Base-by-base conservation (phyloP, 2,797 vertebrate genomes). In the Cryptoblepharus egeriae region DNA sequence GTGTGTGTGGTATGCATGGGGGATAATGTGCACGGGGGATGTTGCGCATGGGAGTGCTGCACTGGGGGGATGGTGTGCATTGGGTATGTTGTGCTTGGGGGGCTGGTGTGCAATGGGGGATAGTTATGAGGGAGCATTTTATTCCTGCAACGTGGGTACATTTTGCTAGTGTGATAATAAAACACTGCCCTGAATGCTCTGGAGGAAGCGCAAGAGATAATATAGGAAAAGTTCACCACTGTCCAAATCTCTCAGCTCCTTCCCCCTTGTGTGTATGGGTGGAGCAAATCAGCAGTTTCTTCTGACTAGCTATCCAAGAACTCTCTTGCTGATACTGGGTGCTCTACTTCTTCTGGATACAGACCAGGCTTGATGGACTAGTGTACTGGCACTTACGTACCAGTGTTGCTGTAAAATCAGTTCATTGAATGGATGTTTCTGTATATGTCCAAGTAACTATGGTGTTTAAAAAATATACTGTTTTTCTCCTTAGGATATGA, bases 401-500 rank as follows among this genome's bases (percentile, higher is more conserved):
- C n/a, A 49, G 35, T 30, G 15, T 20, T 28, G 57, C 35, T 55
- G 55, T 72, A 45, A 32, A 57, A 57, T 3, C 24, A 57, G 26
- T 45, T 20, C 11, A 9, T 60, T 58, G 30, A 37, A 45, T 65
- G 5, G 28, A 26, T 74, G 57, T 68, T 75, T 67, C 42, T 64
- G 2, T 49, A 30, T 49, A 4, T 18, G 15, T 35, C 2, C 5
- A 28, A 2, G 18, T 32, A 11, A 16, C 12, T 42, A 61, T 76
- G 4, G n/a, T n/a, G n/a, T n/a, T n/a, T n/a, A n/a, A 37, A 18
- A 45, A 24, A 55, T 55, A 58, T 58, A 5, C 57, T 58, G 7
- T 58, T 22, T 39, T 20, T 16, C 4, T 4, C 0, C 55, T 13
- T 75, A 99, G 98, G 98, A 99, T 82, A 97, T 99, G 98, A 95